Evolutionary conservation across 2,888 invertebrate species (phyloP).

Genomic region (Athalia cordata): DNA sequence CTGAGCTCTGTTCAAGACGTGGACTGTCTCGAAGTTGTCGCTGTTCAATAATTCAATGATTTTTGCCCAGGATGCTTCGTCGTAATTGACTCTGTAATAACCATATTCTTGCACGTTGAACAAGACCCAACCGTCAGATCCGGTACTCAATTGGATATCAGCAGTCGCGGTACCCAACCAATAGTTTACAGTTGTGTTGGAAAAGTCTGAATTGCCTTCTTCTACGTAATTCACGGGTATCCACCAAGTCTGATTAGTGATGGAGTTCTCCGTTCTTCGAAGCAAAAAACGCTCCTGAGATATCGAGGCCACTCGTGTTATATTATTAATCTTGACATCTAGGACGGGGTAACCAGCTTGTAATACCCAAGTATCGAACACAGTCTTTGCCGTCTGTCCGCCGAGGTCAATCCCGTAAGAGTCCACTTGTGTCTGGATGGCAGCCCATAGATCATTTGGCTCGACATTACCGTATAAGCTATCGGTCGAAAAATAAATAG

Average conservation of each 20-base stretch:
- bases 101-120: slow-evolving; percentile 85
- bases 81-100: slow-evolving; percentile 79
- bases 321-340: slow-evolving; percentile 71
- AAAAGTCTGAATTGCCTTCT: slow-evolving; percentile 74
- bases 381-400: slow-evolving; percentile 70
- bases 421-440: slow-evolving; percentile 60
- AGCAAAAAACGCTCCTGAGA: slow-evolving; percentile 60
- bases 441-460: slow-evolving; percentile 27
- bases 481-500: slow-evolving; percentile 10
- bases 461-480: slow-evolving; percentile 66
- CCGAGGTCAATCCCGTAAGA: slow-evolving; percentile 66
- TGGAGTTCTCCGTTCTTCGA: slow-evolving; percentile 41
- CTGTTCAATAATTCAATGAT: slow-evolving; percentile 74
- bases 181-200: slow-evolving; percentile 74
- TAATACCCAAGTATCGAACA: slow-evolving; percentile 79
- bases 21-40: slow-evolving; percentile 74
- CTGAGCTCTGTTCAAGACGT: slow-evolving; percentile 83
- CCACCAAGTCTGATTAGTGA: slow-evolving; percentile 75
- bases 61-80: slow-evolving; percentile 63
- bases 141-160: slow-evolving; percentile 63
- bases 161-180: slow-evolving; percentile 73
- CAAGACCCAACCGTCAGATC: slow-evolving; percentile 79
- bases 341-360: slow-evolving; percentile 79
- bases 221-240: slow-evolving; percentile 85
- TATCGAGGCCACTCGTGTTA: slow-evolving; percentile 56